Conservation (phyloP, 1,140 invertebrate species). For the Macrocentrus cingulum region DNA sequence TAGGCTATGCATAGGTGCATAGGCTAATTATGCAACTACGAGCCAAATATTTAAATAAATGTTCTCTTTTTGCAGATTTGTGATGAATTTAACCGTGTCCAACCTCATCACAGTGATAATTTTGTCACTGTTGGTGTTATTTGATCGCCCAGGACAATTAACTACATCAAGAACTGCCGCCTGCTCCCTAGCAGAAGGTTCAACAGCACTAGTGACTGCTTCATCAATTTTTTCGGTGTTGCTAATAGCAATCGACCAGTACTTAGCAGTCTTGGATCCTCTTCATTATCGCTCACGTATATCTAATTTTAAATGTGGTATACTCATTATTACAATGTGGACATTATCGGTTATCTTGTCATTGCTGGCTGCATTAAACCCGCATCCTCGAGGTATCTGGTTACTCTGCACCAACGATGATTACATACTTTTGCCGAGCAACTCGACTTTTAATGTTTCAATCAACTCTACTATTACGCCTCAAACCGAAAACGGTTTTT, state of each 20-base stretch:
- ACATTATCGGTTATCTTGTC: constrained; percentile 64
- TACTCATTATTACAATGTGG: constrained; percentile 72
- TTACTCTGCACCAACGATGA: constrained; percentile 49
- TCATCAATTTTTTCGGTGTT: constrained; percentile 71
- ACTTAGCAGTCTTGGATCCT: constrained; percentile 84
- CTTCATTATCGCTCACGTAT: constrained; percentile 80
- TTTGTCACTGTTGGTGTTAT: constrained; percentile 63
- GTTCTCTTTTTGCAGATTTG: constrained; percentile 61
- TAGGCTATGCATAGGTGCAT: too few relatives aligned
- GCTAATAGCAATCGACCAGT: constrained; percentile 83
- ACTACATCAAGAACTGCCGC: constrained; percentile 27
- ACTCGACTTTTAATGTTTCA: background rate
- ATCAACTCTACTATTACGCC: background rate
- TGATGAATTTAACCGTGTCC: constrained; percentile 69
- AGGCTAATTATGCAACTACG: too few relatives aligned
- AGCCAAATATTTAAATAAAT: too few relatives aligned
- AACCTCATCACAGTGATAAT: constrained; percentile 67
- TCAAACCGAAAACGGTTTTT: background rate
- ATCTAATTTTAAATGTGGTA: constrained; percentile 69
- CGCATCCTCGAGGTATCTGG: constrained; percentile 60
- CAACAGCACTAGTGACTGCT: constrained; percentile 47
- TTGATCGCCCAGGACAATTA: constrained; percentile 44
- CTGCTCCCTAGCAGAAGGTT: constrained; percentile 47
- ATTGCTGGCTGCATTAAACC: constrained; percentile 58
- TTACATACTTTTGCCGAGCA: background rate